These are phyloP conservation scores for Rhingia campestris DNA, from an alignment of 2,888 invertebrate genomes.

Conservation along the genomic window DNA sequence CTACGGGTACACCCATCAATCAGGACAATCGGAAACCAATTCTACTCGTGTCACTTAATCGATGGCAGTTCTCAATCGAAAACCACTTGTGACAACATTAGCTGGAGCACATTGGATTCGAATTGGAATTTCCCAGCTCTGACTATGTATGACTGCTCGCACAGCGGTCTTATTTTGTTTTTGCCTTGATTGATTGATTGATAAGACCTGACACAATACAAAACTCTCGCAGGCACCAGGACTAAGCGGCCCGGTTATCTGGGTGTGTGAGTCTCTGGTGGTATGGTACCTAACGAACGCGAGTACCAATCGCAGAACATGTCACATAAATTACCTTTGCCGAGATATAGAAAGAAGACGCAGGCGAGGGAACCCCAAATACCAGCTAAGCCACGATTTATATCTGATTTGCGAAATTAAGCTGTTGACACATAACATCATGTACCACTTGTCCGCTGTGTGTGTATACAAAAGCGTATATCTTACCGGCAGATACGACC, in stretches of 20 bases:
- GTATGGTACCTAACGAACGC: slow-evolving; percentile 61
- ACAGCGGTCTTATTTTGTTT: slow-evolving; percentile 12
- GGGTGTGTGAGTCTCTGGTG: slow-evolving; percentile 23
- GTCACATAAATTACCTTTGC: slow-evolving; percentile 68
- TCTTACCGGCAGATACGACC: slow-evolving; percentile 52
- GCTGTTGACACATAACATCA: slow-evolving; percentile 83
- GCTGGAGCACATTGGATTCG: background rate
- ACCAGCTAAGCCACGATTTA: slow-evolving; percentile 71
- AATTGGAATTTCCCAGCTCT: slow-evolving; percentile 55
- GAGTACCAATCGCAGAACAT: slow-evolving; percentile 63
- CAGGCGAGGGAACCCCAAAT: slow-evolving; percentile 48
- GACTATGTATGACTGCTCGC: background rate
- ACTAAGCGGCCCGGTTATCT: slow-evolving; percentile 24
- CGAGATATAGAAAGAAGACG: slow-evolving; percentile 50
- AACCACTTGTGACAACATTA: slow-evolving; percentile 70
- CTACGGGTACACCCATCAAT: slow-evolving; percentile 48
- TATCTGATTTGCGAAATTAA: slow-evolving; percentile 80
- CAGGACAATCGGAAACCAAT: slow-evolving; percentile 70
- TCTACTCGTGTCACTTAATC: slow-evolving; percentile 64
- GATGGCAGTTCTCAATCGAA: slow-evolving; percentile 48
- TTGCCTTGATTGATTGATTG: slow-evolving; percentile 71
- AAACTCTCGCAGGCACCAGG: slow-evolving; percentile 59
- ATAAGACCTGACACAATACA: slow-evolving; percentile 71
- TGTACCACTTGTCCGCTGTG: slow-evolving; percentile 80
- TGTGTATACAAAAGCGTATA: slow-evolving; percentile 45